Evolutionary conservation across 1,140 invertebrate genomes (phyloP), one percentile per base, ranked within the genome.

Genomic region (Diorhabda sublineata): DNA sequence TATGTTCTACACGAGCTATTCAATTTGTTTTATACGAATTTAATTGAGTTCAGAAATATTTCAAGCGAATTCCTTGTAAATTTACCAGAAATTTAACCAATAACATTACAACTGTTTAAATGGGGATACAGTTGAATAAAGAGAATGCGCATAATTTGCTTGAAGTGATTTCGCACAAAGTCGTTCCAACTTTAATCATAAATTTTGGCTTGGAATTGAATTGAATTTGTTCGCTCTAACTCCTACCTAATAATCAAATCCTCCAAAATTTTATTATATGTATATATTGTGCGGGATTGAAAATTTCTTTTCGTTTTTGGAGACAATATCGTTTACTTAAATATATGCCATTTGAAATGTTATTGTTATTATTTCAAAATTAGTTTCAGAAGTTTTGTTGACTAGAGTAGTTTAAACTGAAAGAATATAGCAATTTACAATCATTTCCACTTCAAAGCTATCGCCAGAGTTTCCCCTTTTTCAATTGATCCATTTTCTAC

Each of bases 161-260:
- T 64, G 70, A 74, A 76, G 74, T 74, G 74, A 76, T 75, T 76
- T 73, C 69, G 74, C 74, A 76, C 75, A 70, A 75, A 76, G 75
- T 75, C 75, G 66, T 74, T 75, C 75, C 74, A 76, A 76, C 70
- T 76, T 76, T 73, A 71, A 76, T 75, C 72, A 76, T 76, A 76
- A 76, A 76, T 76, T 76, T 68, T 64, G 58, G 69, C 64, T 67
- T 60, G 62, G 70, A 73, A 75, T 73, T 76, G 73, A 75, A 76
- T 71, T 69, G 4, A 41, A 58, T 41, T 47, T 11, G 57, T 42
- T 41, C 5, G 9, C 52, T 47, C 42, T 67, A 67, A 60, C 52
- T 67, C 45, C 26, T 56, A 52, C 42, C 65, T 67, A 67, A 67
- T 67, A 67, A 60, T 59, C 57, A 42, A 67, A 67, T 67, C 60